phyloP scores from a whole-genome alignment of 2,888 invertebrate genomes.

The Apodemia hepburni region DNA sequence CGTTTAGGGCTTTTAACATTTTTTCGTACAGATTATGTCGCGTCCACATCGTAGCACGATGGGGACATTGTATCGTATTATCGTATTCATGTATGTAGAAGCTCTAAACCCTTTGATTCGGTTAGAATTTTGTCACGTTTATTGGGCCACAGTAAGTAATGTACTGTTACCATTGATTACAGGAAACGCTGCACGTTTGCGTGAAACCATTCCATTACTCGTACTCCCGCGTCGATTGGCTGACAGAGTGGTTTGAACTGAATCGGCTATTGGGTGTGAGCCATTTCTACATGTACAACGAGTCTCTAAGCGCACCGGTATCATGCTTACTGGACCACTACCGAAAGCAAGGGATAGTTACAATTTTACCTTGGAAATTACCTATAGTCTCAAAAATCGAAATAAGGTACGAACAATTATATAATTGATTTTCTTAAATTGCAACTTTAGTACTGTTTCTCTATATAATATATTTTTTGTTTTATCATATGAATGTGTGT shows the following conservation, averaged over 20 bases:
- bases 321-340: conserved; percentile 88
- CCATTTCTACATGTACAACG: conserved; percentile 95
- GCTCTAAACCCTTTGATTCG: too few species aligned
- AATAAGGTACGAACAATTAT: conserved; percentile 71
- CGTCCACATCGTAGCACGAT: too few species aligned
- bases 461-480: too few species aligned
- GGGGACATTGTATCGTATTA: too few species aligned
- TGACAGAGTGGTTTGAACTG: conserved; percentile 94
- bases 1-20: too few species aligned
- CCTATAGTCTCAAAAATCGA: conserved; percentile 93
- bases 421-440: too few species aligned
- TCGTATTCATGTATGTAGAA: too few species aligned
- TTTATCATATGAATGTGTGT: too few species aligned
- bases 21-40: too few species aligned
- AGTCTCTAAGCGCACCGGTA: conserved; percentile 89
- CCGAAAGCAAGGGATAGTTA: conserved; percentile 82
- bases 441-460: too few species aligned
- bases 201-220: conserved; percentile 95
- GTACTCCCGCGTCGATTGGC: conserved; percentile 90
- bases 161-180: conserved; percentile 34
- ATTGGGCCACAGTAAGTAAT: background rate
- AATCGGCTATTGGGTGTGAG: conserved; percentile 90
- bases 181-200: conserved; percentile 87
- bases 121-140: too few species aligned
- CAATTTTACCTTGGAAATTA: conserved; percentile 90